Evolutionary conservation across 2,797 vertebrate genomes (phyloP).

Genomic region (Semaprochilodus insignis): DNA sequence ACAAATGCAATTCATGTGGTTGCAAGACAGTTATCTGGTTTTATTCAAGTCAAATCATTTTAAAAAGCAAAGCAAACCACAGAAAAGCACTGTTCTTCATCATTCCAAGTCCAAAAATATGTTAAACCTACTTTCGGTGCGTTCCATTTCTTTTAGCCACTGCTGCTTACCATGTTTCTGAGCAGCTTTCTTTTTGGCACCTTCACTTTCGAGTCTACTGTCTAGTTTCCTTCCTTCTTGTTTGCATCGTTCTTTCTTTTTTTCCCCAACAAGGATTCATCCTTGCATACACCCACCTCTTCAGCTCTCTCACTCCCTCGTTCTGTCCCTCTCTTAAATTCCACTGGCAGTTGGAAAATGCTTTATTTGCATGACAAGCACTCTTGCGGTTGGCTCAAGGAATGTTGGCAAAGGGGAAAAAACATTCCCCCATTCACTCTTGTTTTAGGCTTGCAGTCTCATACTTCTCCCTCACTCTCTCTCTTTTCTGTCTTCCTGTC

Average conservation of each 20-base stretch:
- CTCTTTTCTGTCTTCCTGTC: not conserved
- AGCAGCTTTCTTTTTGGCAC: not conserved
- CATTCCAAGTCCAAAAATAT: no score
- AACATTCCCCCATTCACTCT: constrained; percentile 35
- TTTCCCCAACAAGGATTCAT: constrained; percentile 24
- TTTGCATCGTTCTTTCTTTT: constrained; percentile 1
- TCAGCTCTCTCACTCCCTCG: not conserved
- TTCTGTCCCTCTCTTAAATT: constrained; percentile 33
- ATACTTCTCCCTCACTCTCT: not conserved
- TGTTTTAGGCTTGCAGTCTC: not conserved
- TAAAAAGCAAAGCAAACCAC: no score
- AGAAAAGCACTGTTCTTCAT: no score
- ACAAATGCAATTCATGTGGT: no score
- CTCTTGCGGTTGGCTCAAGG: constrained; percentile 45
- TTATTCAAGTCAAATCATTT: no score
- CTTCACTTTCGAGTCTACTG: not conserved
- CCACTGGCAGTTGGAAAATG: constrained; percentile 27
- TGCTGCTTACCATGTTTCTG: not conserved
- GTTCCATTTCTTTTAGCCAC: not conserved
- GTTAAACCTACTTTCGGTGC: no score
- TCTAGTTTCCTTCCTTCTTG: not conserved
- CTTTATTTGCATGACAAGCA: constrained; percentile 51
- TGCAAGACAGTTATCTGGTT: no score
- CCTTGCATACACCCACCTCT: not conserved
- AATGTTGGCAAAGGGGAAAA: constrained; percentile 44